Percentiles rank a stretch among this genome's conserved stretches.
Conservation (phyloP, 1,140 invertebrate genomes). For the Brachionus rotundiformis region DNA sequence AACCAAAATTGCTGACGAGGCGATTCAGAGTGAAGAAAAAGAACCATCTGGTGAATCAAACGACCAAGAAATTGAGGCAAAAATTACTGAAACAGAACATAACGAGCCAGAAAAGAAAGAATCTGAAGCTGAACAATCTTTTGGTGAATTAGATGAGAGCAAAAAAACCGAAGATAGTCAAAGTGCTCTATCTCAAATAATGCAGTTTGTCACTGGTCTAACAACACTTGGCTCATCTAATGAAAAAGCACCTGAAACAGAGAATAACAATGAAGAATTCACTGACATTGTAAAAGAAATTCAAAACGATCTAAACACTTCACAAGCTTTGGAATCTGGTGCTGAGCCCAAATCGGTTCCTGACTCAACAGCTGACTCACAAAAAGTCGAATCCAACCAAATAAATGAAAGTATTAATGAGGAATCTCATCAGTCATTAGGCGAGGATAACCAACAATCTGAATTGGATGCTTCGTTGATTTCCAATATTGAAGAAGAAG, state of each 20-base stretch:
- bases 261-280: not conserved
- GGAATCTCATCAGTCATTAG: not conserved
- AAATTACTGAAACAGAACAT: not conserved
- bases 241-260: not conserved
- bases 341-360: not conserved
- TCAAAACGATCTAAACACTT: not conserved
- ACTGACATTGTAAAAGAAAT: not conserved
- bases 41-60: not conserved
- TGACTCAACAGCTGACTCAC: not conserved
- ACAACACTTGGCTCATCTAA: not conserved
- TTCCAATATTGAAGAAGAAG: constrained; percentile 2
- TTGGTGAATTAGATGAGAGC: not conserved
- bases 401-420: not conserved
- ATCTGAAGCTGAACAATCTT: not conserved
- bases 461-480: not conserved
- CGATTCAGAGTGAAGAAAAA: not conserved
- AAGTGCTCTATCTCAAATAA: not conserved
- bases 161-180: not conserved
- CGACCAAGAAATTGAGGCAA: not conserved
- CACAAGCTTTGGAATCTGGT: not conserved
- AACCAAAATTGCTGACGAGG: not conserved
- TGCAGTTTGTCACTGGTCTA: constrained; percentile 30
- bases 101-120: not conserved
- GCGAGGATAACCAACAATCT: not conserved
- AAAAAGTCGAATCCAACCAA: not conserved